Conservation (phyloP, 1,140 invertebrate species). For the Muscidifurax raptorellus region DNA sequence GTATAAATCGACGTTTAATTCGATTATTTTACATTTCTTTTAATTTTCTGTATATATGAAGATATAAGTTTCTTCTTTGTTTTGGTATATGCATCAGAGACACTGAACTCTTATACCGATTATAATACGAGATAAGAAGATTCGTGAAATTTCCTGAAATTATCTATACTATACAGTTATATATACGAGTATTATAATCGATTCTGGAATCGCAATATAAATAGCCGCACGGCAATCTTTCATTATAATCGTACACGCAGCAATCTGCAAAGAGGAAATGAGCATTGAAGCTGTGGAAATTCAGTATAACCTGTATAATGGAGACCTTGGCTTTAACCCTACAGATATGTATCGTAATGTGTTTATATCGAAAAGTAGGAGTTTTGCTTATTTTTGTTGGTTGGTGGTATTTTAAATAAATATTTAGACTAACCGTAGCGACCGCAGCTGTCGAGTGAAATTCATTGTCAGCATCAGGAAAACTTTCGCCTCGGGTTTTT, state of each 20-base stretch:
- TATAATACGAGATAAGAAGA: background rate
- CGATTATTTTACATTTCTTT: background rate
- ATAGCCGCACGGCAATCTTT: background rate
- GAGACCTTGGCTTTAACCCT: background rate
- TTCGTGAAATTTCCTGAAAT: background rate
- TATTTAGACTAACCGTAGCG: no score
- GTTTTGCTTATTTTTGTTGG: no score
- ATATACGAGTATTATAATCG: background rate
- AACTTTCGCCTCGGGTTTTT: no score
- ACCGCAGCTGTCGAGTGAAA: no score
- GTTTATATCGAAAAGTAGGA: no score
- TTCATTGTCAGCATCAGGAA: no score
- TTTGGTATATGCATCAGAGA: no score
- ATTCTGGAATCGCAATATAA: background rate
- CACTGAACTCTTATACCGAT: background rate
- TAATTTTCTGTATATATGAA: background rate
- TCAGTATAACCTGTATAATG: background rate
- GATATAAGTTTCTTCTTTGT: background rate
- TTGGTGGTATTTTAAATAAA: no score
- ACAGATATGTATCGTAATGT: no score
- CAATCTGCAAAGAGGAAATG: background rate
- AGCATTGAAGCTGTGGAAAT: background rate
- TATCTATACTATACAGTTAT: no score
- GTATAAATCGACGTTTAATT: background rate
- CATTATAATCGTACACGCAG: background rate